A percentile compares a stretch with the other conserved stretches of the same genome.
Conservation (phyloP, 2,113 vertebrate genomes). For the Carettochelys insculpta region DNA sequence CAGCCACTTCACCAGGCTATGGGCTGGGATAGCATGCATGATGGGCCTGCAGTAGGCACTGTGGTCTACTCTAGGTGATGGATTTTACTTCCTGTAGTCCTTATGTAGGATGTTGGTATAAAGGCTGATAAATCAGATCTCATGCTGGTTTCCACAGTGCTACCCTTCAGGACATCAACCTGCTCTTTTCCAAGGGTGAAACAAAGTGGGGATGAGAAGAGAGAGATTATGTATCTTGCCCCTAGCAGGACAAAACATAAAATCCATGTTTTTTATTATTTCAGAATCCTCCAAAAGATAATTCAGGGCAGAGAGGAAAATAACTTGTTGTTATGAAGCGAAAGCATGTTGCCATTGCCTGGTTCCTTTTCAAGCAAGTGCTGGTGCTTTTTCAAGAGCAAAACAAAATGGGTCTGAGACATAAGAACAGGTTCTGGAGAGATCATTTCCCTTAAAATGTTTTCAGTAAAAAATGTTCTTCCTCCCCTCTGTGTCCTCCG, state of each 20-base stretch:
- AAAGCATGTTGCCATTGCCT: not conserved
- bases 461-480: not conserved
- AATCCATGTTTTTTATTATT: rapidly evolving
- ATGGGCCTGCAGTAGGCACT: not conserved
- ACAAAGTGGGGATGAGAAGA: rapidly evolving
- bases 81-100: not conserved
- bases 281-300: not conserved
- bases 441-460: not conserved
- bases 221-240: not conserved
- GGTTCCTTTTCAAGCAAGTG: not conserved
- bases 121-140: rapidly evolving
- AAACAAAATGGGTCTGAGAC: not conserved
- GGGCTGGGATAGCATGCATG: not conserved
- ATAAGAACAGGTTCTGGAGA: not conserved
- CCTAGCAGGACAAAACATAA: rapidly evolving
- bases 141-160: not conserved
- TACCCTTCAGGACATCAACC: rapidly evolving
- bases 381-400: not conserved
- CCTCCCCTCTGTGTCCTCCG: not conserved
- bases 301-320: not conserved
- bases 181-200: not conserved
- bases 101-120: rapidly evolving
- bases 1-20: not conserved
- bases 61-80: not conserved
- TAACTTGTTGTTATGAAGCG: rapidly evolving